Evolutionary conservation across 2,797 vertebrate genomes (phyloP), one percentile per base, ranked within the genome.

Genomic region (Anas acuta): DNA sequence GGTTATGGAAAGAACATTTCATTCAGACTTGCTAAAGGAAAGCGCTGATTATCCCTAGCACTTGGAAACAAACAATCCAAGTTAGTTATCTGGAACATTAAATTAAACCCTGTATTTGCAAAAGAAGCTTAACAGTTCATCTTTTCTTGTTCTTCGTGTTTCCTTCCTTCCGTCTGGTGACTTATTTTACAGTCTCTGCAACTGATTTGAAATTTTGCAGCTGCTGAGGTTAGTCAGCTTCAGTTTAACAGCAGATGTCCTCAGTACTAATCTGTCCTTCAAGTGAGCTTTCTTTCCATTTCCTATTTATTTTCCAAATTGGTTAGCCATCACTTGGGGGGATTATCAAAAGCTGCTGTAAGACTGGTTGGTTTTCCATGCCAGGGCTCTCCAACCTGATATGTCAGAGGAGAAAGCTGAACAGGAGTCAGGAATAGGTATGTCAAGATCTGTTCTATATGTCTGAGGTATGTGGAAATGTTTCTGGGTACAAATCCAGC

Each of bases 81-180:
- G 65, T 80, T 71, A 90, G 60, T 79, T 92, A 96, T 96, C 65
- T 92, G 90, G 72, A 92, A 83, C 90, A 80, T 56, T 92, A 90
- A 96, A 70, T 93, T 61, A 88, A 86, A 90, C 11, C 62, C 51
- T 1, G 18, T 93, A 80, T 93, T 89, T 96, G 86, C 67, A 94
- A 85, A 95, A 95, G 92, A 54, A 92, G 83, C 49, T 90, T 92
- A 95, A 90, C 74, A 69, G 83, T 80, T 96, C 84, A 87, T 93
- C 75, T 91, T 92, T 83, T 71, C 65, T 82, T 57, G 35, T 83
- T 86, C 78, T 95, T 33, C 30, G 4, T 51, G 41, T 79, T 96
- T 96, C 87, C 93, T 96, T 96, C 86, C 92, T 95, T 95, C 93
- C 57, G 8, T 76, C n/a, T 78, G 76, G 7, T 80, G 69, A 47